Evolutionary conservation across 2,888 invertebrate species (phyloP), one percentile per base, ranked within the genome.

Genomic region (Diloba caeruleocephala): DNA sequence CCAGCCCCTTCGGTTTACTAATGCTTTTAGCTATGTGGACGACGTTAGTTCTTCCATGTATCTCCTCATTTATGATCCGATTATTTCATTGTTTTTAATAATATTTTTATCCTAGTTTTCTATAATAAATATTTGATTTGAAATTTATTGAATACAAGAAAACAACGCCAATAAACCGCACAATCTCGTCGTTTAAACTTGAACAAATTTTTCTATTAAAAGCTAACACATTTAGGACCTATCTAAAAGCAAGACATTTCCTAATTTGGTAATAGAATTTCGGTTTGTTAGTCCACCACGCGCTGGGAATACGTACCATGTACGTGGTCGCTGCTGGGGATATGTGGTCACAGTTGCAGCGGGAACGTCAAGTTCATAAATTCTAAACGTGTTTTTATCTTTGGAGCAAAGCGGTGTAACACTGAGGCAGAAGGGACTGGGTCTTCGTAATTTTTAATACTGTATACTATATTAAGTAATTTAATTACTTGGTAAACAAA

Each of bases 211-310:
- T 63, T 59, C 9, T 59, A 31, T 53, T 33, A 44, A 5, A 12
- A 65, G 43, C 45, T 45, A 65, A 63, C 34, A 65, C 37, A 50
- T 66, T 65, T 66, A 61, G 45, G 52, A 65, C 50, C 60, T 81
- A 76, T 76, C 65, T 69, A 53, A 63, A 73, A 74, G 75, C 79
- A 82, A 87, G 87, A 84, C 82, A 82, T 84, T 75, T 75, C 82
- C 84, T 89, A 90, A 90, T 89, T 89, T 79, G 73, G 80, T 90
- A 90, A 91, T 88, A 87, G 88, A 90, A 90, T 90, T 90, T 84
- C 76, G 79, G 82, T 88, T 90, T 86, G 90, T 91, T 91, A 91
- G 88, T 79, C 66, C 76, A 73, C 80, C 81, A 86, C 89, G 88
- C 85, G 85, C 71, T 60, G 60, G 74, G 90, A 88, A 90, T 90